phyloP scores from a whole-genome alignment of 2,797 vertebrate genomes.

The Otolemur crassicaudatus region DNA sequence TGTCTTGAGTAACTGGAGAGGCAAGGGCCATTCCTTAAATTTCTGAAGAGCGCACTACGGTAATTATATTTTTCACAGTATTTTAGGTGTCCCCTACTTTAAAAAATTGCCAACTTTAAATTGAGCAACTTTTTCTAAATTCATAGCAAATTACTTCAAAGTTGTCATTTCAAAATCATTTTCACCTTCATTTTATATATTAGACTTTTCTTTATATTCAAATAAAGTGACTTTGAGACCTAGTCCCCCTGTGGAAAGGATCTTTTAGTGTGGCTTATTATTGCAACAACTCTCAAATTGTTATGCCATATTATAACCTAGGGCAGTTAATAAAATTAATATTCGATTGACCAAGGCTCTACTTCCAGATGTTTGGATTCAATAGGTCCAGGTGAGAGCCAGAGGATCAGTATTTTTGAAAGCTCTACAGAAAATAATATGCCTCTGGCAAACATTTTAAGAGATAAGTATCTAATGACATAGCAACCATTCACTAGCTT shows the following conservation, averaged over 20 bases:
- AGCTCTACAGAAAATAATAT: background rate
- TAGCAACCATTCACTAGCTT: background rate
- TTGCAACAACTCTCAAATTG: slow-evolving; percentile 8
- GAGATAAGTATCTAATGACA: background rate
- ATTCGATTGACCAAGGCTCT: background rate
- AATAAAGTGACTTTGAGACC: slow-evolving; percentile 6
- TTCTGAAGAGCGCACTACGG: background rate
- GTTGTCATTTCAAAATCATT: background rate
- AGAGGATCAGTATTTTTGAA: background rate
- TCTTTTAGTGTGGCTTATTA: background rate
- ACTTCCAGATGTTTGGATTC: background rate
- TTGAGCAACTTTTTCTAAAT: background rate
- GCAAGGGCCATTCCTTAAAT: background rate
- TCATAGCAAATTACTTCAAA: background rate
- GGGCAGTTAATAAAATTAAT: background rate
- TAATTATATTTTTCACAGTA: background rate
- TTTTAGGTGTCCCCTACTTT: background rate
- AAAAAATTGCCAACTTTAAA: background rate
- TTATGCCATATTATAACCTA: background rate
- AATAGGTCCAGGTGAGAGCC: background rate
- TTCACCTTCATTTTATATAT: background rate
- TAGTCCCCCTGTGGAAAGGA: background rate
- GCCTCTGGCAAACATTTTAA: slow-evolving; percentile 13
- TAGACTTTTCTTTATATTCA: background rate
- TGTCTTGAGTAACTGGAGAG: background rate